These are phyloP conservation scores for Galbula dea DNA, from an alignment of 2,113 vertebrate genomes.

Conservation along the genomic window DNA sequence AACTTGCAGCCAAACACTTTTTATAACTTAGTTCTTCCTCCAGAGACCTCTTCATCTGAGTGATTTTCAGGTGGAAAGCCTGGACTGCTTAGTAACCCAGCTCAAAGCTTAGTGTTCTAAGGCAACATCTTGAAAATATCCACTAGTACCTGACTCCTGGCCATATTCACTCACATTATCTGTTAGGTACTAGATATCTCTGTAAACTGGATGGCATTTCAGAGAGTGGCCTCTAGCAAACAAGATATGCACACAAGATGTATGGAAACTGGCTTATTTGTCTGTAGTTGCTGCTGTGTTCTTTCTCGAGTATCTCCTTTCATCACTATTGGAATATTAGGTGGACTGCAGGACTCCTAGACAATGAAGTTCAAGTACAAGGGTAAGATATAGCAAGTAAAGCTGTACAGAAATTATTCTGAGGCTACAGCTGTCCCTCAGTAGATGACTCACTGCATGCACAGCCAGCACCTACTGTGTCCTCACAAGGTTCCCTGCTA, in stretches of 20 bases:
- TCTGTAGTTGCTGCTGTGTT: neutral
- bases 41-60: neutral
- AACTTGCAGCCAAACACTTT: neutral
- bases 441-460: neutral
- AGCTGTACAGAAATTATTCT: neutral
- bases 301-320: neutral
- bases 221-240: neutral
- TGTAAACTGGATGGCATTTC: neutral
- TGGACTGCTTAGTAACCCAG: neutral
- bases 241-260: neutral
- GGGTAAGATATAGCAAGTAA: neutral
- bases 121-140: neutral
- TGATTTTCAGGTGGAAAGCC: neutral
- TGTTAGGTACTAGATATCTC: neutral
- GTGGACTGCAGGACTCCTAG: neutral
- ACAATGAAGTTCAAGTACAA: neutral
- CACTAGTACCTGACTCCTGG: neutral
- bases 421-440: neutral
- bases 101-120: neutral
- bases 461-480: neutral
- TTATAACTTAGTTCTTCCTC: neutral
- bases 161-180: neutral
- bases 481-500: neutral
- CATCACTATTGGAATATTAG: neutral
- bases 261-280: neutral